Percentiles rank a stretch among this genome's conserved stretches.
phyloP scores from a whole-genome alignment of 2,797 vertebrate genomes.

The Phataginus tricuspis region DNA sequence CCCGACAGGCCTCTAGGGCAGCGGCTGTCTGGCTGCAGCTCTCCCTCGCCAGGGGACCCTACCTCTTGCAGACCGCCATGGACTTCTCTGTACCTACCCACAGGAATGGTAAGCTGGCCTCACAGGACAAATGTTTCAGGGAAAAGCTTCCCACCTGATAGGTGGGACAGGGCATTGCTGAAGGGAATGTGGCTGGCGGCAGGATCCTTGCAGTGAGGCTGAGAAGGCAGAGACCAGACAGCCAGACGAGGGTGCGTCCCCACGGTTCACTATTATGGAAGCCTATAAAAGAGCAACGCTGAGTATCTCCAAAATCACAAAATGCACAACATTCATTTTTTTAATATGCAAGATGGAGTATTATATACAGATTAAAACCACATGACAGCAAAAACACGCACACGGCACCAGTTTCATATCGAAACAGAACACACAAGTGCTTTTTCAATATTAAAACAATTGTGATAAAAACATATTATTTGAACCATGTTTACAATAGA shows the following conservation, averaged over 20 bases:
- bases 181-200: not conserved
- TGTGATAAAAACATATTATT: constrained; percentile 97
- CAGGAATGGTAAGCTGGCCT: not conserved
- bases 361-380: constrained; percentile 94
- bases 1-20: not conserved
- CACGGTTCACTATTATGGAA: constrained; percentile 92
- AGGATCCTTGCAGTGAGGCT: not conserved
- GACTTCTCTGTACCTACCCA: not conserved
- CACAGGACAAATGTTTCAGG: too few relatives aligned
- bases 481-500: constrained; percentile 96
- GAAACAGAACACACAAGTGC: constrained; percentile 93
- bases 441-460: constrained; percentile 94
- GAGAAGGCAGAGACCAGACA: constrained; percentile 43
- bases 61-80: not conserved
- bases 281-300: constrained; percentile 91
- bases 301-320: constrained; percentile 92
- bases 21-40: not conserved
- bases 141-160: not conserved
- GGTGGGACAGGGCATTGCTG: not conserved
- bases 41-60: not conserved
- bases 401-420: constrained; percentile 92
- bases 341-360: constrained; percentile 92
- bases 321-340: constrained; percentile 93
- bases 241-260: constrained; percentile 50
- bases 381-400: constrained; percentile 88